Percentiles rank a stretch among this genome's conserved stretches.
Evolutionary conservation across 2,888 invertebrate genomes (phyloP).

Genomic region (Acanthosoma haemorrhoidale): DNA sequence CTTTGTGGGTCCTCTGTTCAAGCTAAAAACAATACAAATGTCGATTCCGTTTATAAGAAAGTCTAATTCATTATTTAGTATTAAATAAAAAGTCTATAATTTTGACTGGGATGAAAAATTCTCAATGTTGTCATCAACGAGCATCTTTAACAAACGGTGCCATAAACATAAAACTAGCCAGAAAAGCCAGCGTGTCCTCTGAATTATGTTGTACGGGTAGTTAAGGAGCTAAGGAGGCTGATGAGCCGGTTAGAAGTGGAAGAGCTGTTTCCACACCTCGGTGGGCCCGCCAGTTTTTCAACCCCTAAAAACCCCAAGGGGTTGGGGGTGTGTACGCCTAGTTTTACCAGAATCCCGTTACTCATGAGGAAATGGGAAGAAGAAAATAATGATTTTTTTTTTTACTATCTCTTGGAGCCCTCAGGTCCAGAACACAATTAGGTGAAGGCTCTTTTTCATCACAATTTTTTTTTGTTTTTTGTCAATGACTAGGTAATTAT

Average conservation of each 20-base stretch:
- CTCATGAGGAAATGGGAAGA: constrained; percentile 17
- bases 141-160: too few relatives aligned
- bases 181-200: too few relatives aligned
- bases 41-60: too few relatives aligned
- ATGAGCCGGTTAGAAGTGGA: neutral
- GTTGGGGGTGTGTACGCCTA: constrained; percentile 8
- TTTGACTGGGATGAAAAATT: too few relatives aligned
- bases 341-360: constrained; percentile 22
- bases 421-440: constrained; percentile 6
- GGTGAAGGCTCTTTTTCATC: neutral
- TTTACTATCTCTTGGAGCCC: neutral
- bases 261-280: constrained; percentile 3
- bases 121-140: too few relatives aligned
- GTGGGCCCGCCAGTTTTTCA: neutral
- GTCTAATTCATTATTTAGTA: too few relatives aligned
- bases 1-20: too few relatives aligned
- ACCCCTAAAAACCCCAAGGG: neutral
- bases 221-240: neutral
- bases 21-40: too few relatives aligned
- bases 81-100: too few relatives aligned
- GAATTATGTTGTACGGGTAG: too few relatives aligned
- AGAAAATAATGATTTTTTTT: constrained; percentile 14
- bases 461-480: neutral
- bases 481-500: neutral
- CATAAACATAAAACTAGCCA: too few relatives aligned